Conservation (phyloP, 2,888 invertebrate genomes). For the Cremastinae sp. region DNA sequence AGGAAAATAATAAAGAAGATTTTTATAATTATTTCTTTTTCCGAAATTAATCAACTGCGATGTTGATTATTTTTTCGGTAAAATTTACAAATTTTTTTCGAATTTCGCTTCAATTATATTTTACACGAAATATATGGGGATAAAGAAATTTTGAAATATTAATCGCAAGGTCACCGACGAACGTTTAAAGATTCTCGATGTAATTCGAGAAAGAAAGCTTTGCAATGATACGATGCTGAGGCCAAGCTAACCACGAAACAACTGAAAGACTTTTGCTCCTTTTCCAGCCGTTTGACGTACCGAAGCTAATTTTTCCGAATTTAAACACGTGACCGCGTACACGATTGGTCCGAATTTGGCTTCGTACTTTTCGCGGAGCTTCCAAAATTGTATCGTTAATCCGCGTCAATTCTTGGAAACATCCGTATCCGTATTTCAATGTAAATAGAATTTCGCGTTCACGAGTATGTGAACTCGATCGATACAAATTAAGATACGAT, state of each 20-base stretch:
- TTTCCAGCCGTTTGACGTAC: slow-evolving; percentile 26
- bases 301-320: slow-evolving; percentile 19
- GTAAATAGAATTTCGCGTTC: no score
- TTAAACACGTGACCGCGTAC: slow-evolving; percentile 39
- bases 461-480: no score
- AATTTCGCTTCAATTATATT: neutral
- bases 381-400: no score
- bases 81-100: slow-evolving; percentile 7
- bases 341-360: slow-evolving; percentile 34
- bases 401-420: no score
- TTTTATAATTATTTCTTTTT: slow-evolving; percentile 6
- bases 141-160: slow-evolving; percentile 1
- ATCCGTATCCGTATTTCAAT: no score
- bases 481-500: no score
- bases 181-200: slow-evolving; percentile 9
- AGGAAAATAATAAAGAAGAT: neutral
- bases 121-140: slow-evolving; percentile 15
- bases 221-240: slow-evolving; percentile 40
- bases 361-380: neutral
- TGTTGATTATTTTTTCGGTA: slow-evolving; percentile 6
- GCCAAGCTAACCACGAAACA: slow-evolving; percentile 48
- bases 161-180: slow-evolving; percentile 20
- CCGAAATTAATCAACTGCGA: slow-evolving; percentile 3
- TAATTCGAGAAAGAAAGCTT: slow-evolving; percentile 22
- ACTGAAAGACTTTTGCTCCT: slow-evolving; percentile 31